Evolutionary conservation across 1,140 invertebrate species (phyloP).

Genomic region (Ostrea edulis): DNA sequence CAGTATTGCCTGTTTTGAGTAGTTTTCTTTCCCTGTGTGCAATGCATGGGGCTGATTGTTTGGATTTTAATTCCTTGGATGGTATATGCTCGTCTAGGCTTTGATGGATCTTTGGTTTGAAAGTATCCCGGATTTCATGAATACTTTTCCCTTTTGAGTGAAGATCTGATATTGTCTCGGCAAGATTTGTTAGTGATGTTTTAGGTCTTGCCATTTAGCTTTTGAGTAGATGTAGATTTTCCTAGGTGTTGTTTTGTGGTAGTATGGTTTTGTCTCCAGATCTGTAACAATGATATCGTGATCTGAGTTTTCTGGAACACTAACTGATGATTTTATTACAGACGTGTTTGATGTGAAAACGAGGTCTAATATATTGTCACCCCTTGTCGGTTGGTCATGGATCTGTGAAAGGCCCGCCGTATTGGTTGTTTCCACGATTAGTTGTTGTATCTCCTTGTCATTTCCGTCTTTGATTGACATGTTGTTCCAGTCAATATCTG

Average conservation of each 20-base stretch:
- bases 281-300: too few relatives aligned
- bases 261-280: slow-evolving; percentile 43
- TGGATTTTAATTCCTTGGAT: slow-evolving; percentile 47
- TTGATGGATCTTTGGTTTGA: slow-evolving; percentile 39
- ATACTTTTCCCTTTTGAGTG: background rate
- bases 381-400: slow-evolving; percentile 54
- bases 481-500: slow-evolving; percentile 37
- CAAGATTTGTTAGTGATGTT: slow-evolving; percentile 11
- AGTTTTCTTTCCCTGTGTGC: slow-evolving; percentile 29
- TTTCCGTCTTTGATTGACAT: background rate
- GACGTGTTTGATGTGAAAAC: slow-evolving; percentile 54
- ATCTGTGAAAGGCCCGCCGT: slow-evolving; percentile 43
- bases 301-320: slow-evolving; percentile 51
- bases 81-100: slow-evolving; percentile 40
- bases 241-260: background rate
- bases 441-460: slow-evolving; percentile 38
- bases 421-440: background rate
- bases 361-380: slow-evolving; percentile 51
- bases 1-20: too few relatives aligned
- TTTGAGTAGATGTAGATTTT: slow-evolving; percentile 25
- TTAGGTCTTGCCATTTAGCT: background rate
- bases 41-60: slow-evolving; percentile 45
- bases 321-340: slow-evolving; percentile 45
- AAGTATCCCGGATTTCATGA: slow-evolving; percentile 24
- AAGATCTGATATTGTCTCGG: slow-evolving; percentile 14